phyloP scores from a whole-genome alignment of 2,888 invertebrate genomes.

The Cephus pulcher region DNA sequence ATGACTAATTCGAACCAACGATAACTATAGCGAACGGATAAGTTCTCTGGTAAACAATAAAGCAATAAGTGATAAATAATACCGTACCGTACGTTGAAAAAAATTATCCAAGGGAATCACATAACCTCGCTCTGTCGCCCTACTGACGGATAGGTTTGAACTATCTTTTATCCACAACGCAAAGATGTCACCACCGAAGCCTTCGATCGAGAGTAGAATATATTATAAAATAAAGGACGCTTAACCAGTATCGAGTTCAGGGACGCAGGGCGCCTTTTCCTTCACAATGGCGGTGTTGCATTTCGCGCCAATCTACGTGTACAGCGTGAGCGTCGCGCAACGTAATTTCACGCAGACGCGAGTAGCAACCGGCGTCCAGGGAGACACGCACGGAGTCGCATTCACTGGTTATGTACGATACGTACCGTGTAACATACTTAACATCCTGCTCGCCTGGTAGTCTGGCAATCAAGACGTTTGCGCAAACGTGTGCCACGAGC shows the following conservation, averaged over 20 bases:
- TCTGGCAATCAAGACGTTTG: constrained; percentile 1
- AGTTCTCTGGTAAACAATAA: background rate
- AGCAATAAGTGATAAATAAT: background rate
- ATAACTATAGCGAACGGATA: background rate
- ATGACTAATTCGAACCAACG: background rate
- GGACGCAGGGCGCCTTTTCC: background rate
- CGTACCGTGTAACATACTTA: constrained; percentile 1
- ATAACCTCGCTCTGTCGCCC: background rate
- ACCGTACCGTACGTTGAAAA: background rate
- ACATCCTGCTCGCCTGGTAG: constrained; percentile 22
- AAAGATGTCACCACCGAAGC: background rate
- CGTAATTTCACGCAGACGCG: background rate
- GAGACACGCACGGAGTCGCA: background rate
- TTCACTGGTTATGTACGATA: constrained; percentile 1
- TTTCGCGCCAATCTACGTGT: background rate
- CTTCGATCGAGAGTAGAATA: background rate
- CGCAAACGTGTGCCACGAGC: background rate
- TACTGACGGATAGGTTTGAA: background rate
- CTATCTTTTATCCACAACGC: background rate
- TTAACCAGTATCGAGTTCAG: background rate
- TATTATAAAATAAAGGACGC: background rate
- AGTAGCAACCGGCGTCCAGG: constrained; percentile 2
- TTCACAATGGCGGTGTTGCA: background rate
- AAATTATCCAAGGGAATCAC: background rate
- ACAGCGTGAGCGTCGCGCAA: background rate